Conservation (phyloP, 2,888 invertebrate genomes). For the Mactromeris polynyma region DNA sequence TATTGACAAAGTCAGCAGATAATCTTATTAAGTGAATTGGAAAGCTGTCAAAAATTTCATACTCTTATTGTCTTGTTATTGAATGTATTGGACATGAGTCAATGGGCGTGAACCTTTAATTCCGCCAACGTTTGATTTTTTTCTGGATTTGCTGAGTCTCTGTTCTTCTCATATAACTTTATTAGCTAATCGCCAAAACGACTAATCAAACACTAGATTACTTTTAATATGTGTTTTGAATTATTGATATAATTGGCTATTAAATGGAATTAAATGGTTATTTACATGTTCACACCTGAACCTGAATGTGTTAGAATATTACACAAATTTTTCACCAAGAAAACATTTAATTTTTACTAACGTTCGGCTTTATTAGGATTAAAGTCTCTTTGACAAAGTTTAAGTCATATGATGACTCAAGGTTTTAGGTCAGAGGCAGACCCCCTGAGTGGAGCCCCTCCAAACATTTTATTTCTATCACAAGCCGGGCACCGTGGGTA, state of each 20-base stretch:
- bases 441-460: no score
- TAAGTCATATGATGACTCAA: no score
- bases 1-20: constrained; percentile 19
- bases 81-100: constrained; percentile 25
- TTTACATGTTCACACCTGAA: background rate
- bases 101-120: constrained; percentile 32
- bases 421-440: no score
- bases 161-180: background rate
- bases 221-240: background rate
- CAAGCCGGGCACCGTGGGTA: no score
- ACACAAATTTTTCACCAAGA: background rate
- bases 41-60: constrained; percentile 36
- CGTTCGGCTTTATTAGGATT: no score
- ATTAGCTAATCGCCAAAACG: background rate
- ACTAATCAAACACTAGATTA: background rate
- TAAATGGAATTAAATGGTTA: background rate
- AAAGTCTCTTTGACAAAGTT: no score
- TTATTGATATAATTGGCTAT: background rate
- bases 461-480: no score
- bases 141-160: background rate
- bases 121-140: background rate
- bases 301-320: background rate
- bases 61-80: constrained; percentile 33
- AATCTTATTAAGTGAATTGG: constrained; percentile 26
- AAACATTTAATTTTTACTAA: no score